Conservation (phyloP, 2,888 invertebrate species). For the Eristalinus sepulchralis region DNA sequence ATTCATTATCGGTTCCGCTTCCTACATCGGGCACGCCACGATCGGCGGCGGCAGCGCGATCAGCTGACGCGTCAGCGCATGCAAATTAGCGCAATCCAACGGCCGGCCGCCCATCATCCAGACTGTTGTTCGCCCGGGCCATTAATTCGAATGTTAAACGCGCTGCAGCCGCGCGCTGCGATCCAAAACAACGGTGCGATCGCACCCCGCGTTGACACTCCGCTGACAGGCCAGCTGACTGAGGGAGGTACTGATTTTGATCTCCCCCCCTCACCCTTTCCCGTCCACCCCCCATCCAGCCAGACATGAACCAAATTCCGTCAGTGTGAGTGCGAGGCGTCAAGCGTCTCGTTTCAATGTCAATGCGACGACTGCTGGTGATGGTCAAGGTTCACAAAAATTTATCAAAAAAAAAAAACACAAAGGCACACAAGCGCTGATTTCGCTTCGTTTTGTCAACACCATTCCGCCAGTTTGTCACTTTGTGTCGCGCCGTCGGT, state of each 20-base stretch:
- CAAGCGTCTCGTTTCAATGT: constrained; percentile 58
- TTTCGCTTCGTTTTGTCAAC: constrained; percentile 50
- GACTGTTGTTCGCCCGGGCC: constrained; percentile 14
- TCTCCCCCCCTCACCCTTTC: background rate
- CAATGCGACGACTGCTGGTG: constrained; percentile 59
- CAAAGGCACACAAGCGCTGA: constrained; percentile 17
- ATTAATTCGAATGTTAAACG: constrained; percentile 55
- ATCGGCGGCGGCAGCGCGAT: background rate
- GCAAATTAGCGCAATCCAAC: constrained; percentile 26
- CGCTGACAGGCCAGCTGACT: constrained; percentile 36
- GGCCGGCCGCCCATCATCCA: background rate
- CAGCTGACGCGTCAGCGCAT: constrained; percentile 25
- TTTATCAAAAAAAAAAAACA: constrained; percentile 46
- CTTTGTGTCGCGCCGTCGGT: constrained; percentile 34
- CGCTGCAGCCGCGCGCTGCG: background rate
- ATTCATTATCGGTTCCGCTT: background rate
- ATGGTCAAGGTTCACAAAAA: constrained; percentile 66
- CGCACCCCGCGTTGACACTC: constrained; percentile 3
- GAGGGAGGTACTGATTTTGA: constrained; percentile 20
- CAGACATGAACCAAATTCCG: background rate
- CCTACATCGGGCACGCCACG: background rate
- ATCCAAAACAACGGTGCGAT: background rate
- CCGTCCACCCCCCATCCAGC: background rate
- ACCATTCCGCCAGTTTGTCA: constrained; percentile 5
- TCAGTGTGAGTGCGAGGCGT: constrained; percentile 5